These are phyloP conservation scores for Esperia sulphurella DNA, from an alignment of 2,888 invertebrate genomes.

Conservation along the genomic window DNA sequence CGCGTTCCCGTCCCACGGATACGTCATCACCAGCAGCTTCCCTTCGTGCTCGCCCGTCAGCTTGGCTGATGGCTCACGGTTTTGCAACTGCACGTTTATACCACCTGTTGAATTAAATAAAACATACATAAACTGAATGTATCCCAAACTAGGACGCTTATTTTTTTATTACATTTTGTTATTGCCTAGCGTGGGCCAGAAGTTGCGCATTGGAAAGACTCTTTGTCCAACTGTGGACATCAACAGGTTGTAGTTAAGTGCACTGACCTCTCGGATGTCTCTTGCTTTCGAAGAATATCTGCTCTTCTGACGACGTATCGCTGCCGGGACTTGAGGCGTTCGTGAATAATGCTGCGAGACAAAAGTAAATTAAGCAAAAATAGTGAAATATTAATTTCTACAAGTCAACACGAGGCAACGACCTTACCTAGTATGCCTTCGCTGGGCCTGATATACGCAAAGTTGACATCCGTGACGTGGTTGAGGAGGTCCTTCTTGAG, in stretches of 20 bases:
- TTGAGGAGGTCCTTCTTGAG: conserved; percentile 67
- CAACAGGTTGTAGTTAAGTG: neutral
- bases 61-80: conserved; percentile 77
- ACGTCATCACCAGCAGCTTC: conserved; percentile 81
- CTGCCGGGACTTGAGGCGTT: conserved; percentile 22
- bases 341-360: conserved; percentile 47
- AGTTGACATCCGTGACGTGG: conserved; percentile 82
- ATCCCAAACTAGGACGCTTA: no score
- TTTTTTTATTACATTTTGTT: no score
- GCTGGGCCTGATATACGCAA: conserved; percentile 78
- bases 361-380: neutral
- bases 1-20: conserved; percentile 87
- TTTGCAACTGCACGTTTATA: conserved; percentile 71
- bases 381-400: no score
- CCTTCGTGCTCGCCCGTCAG: conserved; percentile 62
- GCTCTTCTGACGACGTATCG: conserved; percentile 31
- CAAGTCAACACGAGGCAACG: no score
- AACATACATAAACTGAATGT: no score
- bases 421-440: conserved; percentile 37
- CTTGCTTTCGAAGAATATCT: conserved; percentile 54
- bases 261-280: conserved; percentile 57
- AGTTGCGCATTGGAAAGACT: no score
- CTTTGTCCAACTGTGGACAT: no score
- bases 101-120: conserved; percentile 43
- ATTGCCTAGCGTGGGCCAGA: no score